Percentiles rank a stretch among this genome's conserved stretches.
Conservation (phyloP, 92 coral and sea anemone species). For the Epizoanthus ramosus region DNA sequence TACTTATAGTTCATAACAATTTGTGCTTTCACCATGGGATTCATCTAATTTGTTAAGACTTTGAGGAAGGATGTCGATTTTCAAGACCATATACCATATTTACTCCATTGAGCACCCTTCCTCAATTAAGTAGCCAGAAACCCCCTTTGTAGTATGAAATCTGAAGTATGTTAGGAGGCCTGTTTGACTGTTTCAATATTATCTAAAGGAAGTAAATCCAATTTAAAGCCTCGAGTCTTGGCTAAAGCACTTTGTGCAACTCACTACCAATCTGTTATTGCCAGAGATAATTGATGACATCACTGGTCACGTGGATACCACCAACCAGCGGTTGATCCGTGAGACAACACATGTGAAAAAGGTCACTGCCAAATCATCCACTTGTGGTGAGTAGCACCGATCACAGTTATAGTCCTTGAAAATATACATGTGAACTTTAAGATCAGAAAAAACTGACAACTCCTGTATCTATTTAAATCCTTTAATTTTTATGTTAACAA, state of each 20-base stretch:
- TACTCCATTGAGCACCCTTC: too few species aligned
- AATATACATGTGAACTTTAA: too few species aligned
- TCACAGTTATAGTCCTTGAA: too few species aligned
- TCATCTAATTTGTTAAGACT: too few species aligned
- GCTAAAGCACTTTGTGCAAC: background rate
- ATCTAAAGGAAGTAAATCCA: background rate
- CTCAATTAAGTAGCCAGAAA: too few species aligned
- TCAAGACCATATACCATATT: too few species aligned
- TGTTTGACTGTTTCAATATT: background rate
- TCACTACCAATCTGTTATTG: background rate
- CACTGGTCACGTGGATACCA: conserved; percentile 66
- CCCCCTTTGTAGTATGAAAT: too few species aligned
- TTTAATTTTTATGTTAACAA: background rate
- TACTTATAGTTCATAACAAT: too few species aligned
- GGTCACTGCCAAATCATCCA: conserved; percentile 91
- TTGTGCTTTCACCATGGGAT: too few species aligned
- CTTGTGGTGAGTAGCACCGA: conserved; percentile 78
- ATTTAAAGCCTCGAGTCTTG: background rate
- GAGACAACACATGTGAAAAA: conserved; percentile 85
- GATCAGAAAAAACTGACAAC: background rate
- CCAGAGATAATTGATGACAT: conserved; percentile 94
- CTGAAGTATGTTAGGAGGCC: background rate
- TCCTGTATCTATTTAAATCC: background rate
- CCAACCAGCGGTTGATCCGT: conserved; percentile 80
- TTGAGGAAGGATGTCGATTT: too few species aligned